Evolutionary conservation across 2,888 invertebrate genomes (phyloP).

Genomic region (Spodoptera littoralis): DNA sequence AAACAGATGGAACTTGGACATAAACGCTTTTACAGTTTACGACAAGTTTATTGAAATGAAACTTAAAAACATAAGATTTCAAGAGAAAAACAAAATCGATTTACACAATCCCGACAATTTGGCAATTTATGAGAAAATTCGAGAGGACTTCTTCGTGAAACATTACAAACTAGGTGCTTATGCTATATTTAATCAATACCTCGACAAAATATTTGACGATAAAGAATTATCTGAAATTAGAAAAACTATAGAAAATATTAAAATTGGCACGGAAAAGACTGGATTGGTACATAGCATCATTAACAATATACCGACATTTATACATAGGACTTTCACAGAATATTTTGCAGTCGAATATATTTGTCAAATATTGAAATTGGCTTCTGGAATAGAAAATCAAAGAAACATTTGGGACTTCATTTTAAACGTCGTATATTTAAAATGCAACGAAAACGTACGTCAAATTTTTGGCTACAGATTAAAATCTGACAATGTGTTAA

Average conservation of each 20-base stretch:
- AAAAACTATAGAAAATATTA: slow-evolving; percentile 10
- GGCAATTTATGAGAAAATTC: slow-evolving; percentile 5
- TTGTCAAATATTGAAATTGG: slow-evolving; percentile 9
- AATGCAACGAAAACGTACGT: slow-evolving; percentile 6
- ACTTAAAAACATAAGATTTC: slow-evolving; percentile 27
- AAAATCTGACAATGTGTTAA: background rate
- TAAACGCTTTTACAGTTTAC: slow-evolving; percentile 26
- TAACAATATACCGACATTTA: slow-evolving; percentile 16
- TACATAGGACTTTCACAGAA: slow-evolving; percentile 20
- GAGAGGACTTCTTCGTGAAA: background rate
- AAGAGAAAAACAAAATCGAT: slow-evolving; percentile 35
- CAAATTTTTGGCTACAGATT: slow-evolving; percentile 12
- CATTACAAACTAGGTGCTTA: slow-evolving; percentile 33
- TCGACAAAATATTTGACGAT: slow-evolving; percentile 3
- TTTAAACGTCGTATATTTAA: slow-evolving; percentile 17
- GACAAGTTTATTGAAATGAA: slow-evolving; percentile 29
- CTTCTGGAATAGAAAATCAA: background rate
- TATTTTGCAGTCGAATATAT: slow-evolving; percentile 18
- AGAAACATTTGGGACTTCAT: slow-evolving; percentile 5
- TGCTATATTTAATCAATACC: slow-evolving; percentile 4
- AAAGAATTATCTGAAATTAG: slow-evolving; percentile 9
- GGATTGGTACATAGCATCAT: slow-evolving; percentile 11
- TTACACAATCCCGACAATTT: slow-evolving; percentile 26
- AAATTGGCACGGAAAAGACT: slow-evolving; percentile 12
- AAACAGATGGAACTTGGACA: slow-evolving; percentile 20